Conservation (phyloP, 2,113 vertebrate species). For the Euleptes europaea region DNA sequence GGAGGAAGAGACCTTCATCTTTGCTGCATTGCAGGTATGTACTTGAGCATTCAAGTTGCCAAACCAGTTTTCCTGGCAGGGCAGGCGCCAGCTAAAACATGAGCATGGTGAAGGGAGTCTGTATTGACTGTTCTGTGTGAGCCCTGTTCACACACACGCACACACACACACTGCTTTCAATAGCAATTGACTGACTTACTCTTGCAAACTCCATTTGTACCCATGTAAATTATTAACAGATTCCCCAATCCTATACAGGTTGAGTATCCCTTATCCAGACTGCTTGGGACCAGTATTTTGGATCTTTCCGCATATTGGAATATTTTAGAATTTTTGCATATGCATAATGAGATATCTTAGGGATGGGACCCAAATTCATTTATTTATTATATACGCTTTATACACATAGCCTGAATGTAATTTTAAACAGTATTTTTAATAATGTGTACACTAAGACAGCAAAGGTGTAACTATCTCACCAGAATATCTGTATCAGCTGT, state of each 20-base stretch:
- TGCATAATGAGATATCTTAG: no score
- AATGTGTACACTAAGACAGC: no score
- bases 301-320: no score
- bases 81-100: conserved; percentile 57
- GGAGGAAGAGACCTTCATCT: conserved; percentile 97
- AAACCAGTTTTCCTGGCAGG: conserved; percentile 38
- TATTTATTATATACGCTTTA: no score
- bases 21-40: conserved; percentile 92
- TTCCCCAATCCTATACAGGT: accelerated
- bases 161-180: background rate
- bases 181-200: background rate
- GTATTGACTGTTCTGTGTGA: background rate
- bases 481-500: no score
- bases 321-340: no score
- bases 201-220: background rate
- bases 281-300: no score
- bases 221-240: conserved; percentile 20
- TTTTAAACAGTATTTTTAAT: no score
- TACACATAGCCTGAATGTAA: no score
- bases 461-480: no score
- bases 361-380: no score
- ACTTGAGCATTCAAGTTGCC: conserved; percentile 22
- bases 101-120: conserved; percentile 25
- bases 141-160: background rate
- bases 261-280: no score